These are phyloP conservation scores for Natator depressus DNA, from an alignment of 2,113 vertebrate species.

Conservation along the genomic window DNA sequence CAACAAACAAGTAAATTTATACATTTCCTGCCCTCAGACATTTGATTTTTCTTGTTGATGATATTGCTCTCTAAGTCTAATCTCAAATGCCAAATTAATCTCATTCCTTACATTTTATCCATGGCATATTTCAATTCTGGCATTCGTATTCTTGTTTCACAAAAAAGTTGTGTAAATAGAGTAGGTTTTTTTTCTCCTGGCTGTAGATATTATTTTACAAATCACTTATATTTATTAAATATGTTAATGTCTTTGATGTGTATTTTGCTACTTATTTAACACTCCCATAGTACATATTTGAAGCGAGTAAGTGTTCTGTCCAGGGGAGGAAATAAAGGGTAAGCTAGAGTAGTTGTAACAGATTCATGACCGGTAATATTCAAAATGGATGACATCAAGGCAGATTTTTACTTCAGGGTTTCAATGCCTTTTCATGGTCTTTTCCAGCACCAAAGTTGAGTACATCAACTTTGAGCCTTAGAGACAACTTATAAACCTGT, in stretches of 20 bases:
- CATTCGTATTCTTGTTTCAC: not conserved
- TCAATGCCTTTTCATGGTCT: not conserved
- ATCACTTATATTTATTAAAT: not conserved
- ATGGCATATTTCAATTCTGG: not conserved
- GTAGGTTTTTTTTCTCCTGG: not conserved
- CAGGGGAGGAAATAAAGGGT: not conserved
- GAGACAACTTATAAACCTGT: not conserved
- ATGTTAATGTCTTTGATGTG: not conserved
- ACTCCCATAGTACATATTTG: not conserved
- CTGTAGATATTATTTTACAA: not conserved
- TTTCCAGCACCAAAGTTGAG: not conserved
- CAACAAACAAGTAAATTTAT: conserved; percentile 38
- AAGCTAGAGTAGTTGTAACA: not conserved
- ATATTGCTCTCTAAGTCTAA: not conserved
- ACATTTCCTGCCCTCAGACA: not conserved
- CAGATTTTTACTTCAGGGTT: not conserved
- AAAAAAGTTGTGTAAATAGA: not conserved
- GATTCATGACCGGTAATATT: not conserved
- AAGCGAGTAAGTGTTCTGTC: not conserved
- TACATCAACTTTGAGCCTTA: not conserved
- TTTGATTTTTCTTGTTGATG: not conserved
- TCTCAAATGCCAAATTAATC: conserved; percentile 26
- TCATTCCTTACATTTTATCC: conserved; percentile 22
- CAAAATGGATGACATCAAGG: not conserved
- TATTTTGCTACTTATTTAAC: not conserved